Evolutionary conservation across 1,140 invertebrate species (phyloP).

Genomic region (Musca vetustissima): DNA sequence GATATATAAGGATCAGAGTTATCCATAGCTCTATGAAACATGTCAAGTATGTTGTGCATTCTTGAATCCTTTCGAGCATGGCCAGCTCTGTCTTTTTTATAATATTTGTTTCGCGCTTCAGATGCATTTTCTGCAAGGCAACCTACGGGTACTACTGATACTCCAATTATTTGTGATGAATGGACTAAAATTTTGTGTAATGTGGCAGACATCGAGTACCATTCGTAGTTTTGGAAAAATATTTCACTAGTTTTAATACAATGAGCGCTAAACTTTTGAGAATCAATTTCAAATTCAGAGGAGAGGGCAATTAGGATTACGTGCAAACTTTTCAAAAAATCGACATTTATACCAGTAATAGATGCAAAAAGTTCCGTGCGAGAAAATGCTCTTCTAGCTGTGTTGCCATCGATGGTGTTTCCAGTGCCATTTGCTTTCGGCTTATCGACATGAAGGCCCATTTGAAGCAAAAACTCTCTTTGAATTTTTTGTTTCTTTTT

Average conservation of each 20-base stretch:
- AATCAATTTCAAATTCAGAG: neutral
- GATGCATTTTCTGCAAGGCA: too few species aligned
- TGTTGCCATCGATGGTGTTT: conserved; percentile 21
- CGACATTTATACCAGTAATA: conserved; percentile 4
- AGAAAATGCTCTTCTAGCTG: conserved; percentile 12
- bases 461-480: conserved; percentile 21
- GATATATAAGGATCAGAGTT: too few species aligned
- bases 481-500: conserved; percentile 27
- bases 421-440: conserved; percentile 8
- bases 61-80: too few species aligned
- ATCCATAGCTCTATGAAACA: too few species aligned
- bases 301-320: neutral
- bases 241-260: neutral
- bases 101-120: too few species aligned
- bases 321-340: conserved; percentile 7
- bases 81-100: too few species aligned
- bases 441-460: conserved; percentile 28
- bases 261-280: neutral
- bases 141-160: too few species aligned
- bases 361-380: conserved; percentile 10
- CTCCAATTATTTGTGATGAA: neutral
- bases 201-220: neutral
- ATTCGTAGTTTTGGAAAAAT: conserved; percentile 4
- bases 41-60: too few species aligned
- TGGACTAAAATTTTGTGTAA: neutral